Percentiles rank a stretch among this genome's conserved stretches.
Conservation (phyloP, 2,113 vertebrate species). For the Ammodytes dubius region DNA sequence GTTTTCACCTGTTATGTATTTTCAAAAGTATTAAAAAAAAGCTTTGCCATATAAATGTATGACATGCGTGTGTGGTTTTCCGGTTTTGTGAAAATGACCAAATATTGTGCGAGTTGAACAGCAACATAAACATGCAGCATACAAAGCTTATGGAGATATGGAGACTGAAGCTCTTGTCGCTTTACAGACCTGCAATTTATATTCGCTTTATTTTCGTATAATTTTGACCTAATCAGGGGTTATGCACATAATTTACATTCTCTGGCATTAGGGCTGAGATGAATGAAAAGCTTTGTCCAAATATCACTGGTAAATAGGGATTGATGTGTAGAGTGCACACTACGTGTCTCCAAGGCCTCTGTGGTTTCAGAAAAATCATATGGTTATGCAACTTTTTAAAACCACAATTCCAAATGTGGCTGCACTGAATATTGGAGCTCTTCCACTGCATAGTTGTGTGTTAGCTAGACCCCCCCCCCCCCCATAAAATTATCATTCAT, state of each 20-base stretch:
- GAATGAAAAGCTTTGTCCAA: neutral
- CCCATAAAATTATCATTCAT: no score
- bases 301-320: neutral
- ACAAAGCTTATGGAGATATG: neutral
- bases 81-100: no score
- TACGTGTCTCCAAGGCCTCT: neutral
- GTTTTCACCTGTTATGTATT: no score
- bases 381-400: neutral
- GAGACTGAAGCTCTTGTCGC: neutral
- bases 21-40: neutral
- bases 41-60: neutral
- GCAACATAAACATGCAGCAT: neutral
- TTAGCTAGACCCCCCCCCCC: neutral
- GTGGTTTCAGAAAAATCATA: neutral
- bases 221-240: neutral
- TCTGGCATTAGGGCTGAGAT: neutral
- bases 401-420: neutral
- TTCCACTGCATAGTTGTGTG: neutral
- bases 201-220: neutral
- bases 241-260: neutral
- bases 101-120: neutral
- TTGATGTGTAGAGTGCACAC: neutral
- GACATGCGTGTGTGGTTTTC: neutral
- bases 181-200: neutral
- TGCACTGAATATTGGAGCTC: neutral